These are phyloP conservation scores for Oasisia sp. DNA, from an alignment of 2,888 invertebrate species.

Conservation along the genomic window DNA sequence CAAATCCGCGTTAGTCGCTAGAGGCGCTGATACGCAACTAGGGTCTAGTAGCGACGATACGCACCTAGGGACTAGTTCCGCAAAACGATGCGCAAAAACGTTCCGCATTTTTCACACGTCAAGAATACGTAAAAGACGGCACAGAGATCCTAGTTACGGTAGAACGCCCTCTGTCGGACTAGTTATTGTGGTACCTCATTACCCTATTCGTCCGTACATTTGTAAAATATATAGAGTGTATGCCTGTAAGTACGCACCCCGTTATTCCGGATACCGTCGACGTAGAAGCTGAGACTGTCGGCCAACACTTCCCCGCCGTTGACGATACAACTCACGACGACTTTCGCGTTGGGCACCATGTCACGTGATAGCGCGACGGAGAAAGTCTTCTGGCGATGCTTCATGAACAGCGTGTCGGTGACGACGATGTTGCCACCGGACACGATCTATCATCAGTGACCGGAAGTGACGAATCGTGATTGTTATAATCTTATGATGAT, in stretches of 20 bases:
- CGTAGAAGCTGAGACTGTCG: conserved; percentile 92
- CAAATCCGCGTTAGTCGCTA: too few species aligned
- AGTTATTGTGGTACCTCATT: too few species aligned
- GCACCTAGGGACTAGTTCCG: too few species aligned
- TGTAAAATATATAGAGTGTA: neutral
- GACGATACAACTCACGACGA: conserved; percentile 84
- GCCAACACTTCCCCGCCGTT: conserved; percentile 79
- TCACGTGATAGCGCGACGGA: conserved; percentile 69
- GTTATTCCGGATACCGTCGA: conserved; percentile 84
- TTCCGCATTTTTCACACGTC: too few species aligned
- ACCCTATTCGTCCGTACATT: too few species aligned
- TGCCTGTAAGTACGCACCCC: conserved; percentile 27
- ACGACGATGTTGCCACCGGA: conserved; percentile 90
- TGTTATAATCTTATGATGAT: neutral
- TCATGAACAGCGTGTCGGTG: conserved; percentile 75
- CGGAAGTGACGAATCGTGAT: conserved; percentile 29
- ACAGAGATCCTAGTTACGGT: too few species aligned
- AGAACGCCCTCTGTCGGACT: too few species aligned
- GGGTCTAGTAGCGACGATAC: too few species aligned
- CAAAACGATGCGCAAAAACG: too few species aligned
- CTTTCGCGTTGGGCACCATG: conserved; percentile 87
- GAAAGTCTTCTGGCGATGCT: conserved; percentile 66
- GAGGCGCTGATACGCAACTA: too few species aligned
- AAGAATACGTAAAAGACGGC: too few species aligned
- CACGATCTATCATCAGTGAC: conserved; percentile 72